These are phyloP conservation scores for Arion vulgaris DNA, from an alignment of 1,140 invertebrate species.

Conservation along the genomic window DNA sequence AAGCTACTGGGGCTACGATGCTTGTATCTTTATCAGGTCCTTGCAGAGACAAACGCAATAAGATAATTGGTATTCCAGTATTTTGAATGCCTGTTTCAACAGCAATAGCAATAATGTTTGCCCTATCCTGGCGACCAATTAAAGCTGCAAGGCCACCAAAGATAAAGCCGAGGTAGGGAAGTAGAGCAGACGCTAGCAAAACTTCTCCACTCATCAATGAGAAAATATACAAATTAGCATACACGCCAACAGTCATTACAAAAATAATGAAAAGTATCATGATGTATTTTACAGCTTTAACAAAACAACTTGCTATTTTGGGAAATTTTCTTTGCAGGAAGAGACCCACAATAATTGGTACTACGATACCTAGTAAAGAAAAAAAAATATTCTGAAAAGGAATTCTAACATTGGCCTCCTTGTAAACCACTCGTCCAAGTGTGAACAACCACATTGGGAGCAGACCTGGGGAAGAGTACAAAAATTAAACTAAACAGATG, in stretches of 20 bases:
- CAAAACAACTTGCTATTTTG: slow-evolving; percentile 58
- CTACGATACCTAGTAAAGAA: slow-evolving; percentile 84
- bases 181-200: slow-evolving; percentile 83
- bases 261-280: slow-evolving; percentile 88
- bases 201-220: slow-evolving; percentile 79
- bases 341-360: slow-evolving; percentile 88
- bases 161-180: slow-evolving; percentile 91
- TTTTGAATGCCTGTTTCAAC: slow-evolving; percentile 77
- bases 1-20: slow-evolving; percentile 72
- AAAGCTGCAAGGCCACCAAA: slow-evolving; percentile 76
- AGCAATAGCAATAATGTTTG: slow-evolving; percentile 73
- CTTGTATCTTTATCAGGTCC: slow-evolving; percentile 73
- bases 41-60: slow-evolving; percentile 72
- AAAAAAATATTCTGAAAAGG: slow-evolving; percentile 87
- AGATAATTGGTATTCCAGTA: slow-evolving; percentile 72
- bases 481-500: background rate
- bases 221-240: slow-evolving; percentile 93
- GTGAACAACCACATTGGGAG: slow-evolving; percentile 96
- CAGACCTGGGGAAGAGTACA: slow-evolving; percentile 78
- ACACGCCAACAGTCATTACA: slow-evolving; percentile 91
- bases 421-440: slow-evolving; percentile 83
- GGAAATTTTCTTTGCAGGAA: slow-evolving; percentile 76
- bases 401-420: slow-evolving; percentile 74
- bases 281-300: slow-evolving; percentile 77
- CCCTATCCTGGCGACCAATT: slow-evolving; percentile 55